phyloP scores from a whole-genome alignment of 2,888 invertebrate species.

The Leptothorax acervorum region DNA sequence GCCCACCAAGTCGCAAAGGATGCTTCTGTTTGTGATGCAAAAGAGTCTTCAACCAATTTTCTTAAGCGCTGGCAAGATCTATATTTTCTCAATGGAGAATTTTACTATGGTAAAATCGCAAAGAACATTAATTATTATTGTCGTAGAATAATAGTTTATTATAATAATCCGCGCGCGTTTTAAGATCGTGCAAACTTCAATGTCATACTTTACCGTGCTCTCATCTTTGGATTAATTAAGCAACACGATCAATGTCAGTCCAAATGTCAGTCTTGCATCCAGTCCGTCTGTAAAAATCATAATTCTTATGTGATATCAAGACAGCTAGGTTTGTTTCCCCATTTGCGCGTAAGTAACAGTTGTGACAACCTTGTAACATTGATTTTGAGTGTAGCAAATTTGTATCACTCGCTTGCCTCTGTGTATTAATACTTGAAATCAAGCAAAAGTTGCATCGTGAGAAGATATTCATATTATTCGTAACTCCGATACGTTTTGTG shows the following conservation, averaged over 20 bases:
- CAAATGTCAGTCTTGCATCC: background rate
- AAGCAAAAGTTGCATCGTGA: background rate
- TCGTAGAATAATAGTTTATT: background rate
- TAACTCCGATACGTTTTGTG: background rate
- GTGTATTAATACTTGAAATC: background rate
- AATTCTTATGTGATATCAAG: background rate
- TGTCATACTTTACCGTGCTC: constrained; percentile 63
- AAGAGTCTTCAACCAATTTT: constrained; percentile 23
- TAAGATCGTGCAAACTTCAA: constrained; percentile 57
- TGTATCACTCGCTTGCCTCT: background rate
- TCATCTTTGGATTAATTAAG: constrained; percentile 54
- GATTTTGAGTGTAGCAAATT: background rate
- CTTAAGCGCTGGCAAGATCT: constrained; percentile 48
- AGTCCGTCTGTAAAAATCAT: background rate
- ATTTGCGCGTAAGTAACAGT: background rate
- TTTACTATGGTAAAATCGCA: constrained; percentile 41
- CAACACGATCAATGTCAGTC: background rate
- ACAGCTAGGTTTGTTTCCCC: background rate
- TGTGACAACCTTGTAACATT: background rate
- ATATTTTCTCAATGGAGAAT: constrained; percentile 49
- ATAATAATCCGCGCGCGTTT: background rate
- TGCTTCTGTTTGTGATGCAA: constrained; percentile 40
- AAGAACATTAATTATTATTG: background rate
- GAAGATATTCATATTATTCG: background rate
- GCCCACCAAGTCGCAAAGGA: constrained; percentile 44